Base-by-base conservation (phyloP, 37 sponge, comb jelly and placozoan species). In the Chondrilla cf. caribensis region DNA sequence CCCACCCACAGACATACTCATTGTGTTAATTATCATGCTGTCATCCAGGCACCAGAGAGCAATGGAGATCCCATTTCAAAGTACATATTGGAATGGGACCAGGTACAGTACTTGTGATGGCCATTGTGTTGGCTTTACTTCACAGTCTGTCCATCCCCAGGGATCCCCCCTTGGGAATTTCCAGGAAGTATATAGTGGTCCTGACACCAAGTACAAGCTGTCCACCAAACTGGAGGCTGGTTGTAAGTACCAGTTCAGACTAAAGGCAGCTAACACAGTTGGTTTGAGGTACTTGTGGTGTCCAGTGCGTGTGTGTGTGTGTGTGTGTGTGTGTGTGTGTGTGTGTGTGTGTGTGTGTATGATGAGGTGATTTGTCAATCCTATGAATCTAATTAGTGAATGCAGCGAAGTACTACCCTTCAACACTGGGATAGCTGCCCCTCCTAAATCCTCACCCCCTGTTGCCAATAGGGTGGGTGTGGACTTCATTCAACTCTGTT, bases 41-140 rank as follows among this genome's bases (percentile, higher is more conserved):
- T 70, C 44, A 21, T 62, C 29, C 65, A 80, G 81, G 82, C 88
- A 15, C 55, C 86, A n/a, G 54, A 58, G 4, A 85, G 84, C 82
- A 87, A 91, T 70, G 92, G 92, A 25, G 60, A 89, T 35, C 72
- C 89, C 11, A 87, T 91, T 67, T 77, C 82, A 29, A 38, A 77
- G 32, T 91, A 87, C 60, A 38, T 31, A 18, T 64, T 91, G 80
- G 88, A 91, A 47, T 91, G 92, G 92, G 89, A 84, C 83, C 72
- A 73, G 85, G 79, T 68, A 33, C 17, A 29, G 11, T 47, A 47
- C 11, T 47, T 47, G 51, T 47, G 51, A 47, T 11, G 51, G 51
- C 51, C 51, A 47, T n/a, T 47, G 51, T 47, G 6, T 47, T 47
- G 51, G 9, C 11, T 6, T 47, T 47, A 11, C 51, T 14, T 6